Evolutionary conservation across 2,888 invertebrate species (phyloP).

Genomic region (Eutolmus rufibarbis): DNA sequence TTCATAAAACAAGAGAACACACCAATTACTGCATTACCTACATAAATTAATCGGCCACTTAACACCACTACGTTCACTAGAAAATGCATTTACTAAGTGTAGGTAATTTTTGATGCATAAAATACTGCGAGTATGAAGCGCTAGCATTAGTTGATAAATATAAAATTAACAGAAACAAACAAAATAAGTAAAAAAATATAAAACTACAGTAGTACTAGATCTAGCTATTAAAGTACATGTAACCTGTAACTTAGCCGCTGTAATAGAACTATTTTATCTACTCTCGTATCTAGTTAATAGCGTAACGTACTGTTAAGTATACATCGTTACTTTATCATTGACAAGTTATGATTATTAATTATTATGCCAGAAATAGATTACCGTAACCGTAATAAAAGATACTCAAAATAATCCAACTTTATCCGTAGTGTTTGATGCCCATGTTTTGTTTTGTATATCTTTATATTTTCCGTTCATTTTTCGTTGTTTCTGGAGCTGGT

Average conservation of each 20-base stretch:
- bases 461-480: neutral
- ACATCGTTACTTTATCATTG: conserved; percentile 37
- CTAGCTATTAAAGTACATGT: conserved; percentile 34
- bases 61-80: conserved; percentile 18
- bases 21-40: neutral
- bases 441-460: neutral
- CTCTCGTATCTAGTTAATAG: conserved; percentile 33
- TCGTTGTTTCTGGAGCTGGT: neutral
- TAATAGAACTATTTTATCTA: conserved; percentile 39
- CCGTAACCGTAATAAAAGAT: conserved; percentile 38
- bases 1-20: conserved; percentile 17
- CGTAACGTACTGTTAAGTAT: conserved; percentile 36
- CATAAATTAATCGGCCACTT: neutral
- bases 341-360: conserved; percentile 24
- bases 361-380: conserved; percentile 33
- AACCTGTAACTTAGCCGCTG: conserved; percentile 35
- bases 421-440: conserved; percentile 37
- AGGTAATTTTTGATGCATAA: conserved; percentile 19
- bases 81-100: conserved; percentile 29
- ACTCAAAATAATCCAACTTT: conserved; percentile 32
- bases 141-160: neutral
- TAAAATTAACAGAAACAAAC: neutral
- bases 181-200: conserved; percentile 3
- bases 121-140: conserved; percentile 22
- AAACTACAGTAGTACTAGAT: conserved; percentile 19